Evolutionary conservation across 2,888 invertebrate species (phyloP), one percentile per base, ranked within the genome.

Genomic region (Polymixis lichenea): DNA sequence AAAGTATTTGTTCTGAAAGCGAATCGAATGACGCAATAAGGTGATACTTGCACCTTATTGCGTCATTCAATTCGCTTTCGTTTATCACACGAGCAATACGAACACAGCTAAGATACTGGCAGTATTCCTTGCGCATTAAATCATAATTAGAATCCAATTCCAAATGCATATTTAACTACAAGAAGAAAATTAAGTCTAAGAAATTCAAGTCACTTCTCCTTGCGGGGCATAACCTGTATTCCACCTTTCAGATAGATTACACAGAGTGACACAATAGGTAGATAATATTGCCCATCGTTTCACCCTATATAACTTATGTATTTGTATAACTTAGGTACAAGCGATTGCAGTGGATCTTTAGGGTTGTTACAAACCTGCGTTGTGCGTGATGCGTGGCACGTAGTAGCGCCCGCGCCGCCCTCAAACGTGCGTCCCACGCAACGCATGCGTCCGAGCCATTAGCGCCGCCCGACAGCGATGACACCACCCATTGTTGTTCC

Each of bases 401-500:
- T 62, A 92, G 84, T n/a, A 95, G 89, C 2, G 86, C 72, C 28
- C 92, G 88, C 55, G 95, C 95, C 61, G 91, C 87, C 28, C 94
- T 90, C 86, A 96, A 90, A 8, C 95, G 92, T 80, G 91, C 80
- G 80, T 93, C 95, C 95, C 95, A 95, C 72, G 92, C 88, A 4
- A 87, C 88, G 86, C 93, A 89, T 46, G 92, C 91, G 79, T 92
- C 90, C 72, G 87, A 80, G 43, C 90, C 81, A 79, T 83, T 86
- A 1, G 84, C 88, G 17, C 92, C 91, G 32, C 91, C 88, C 46
- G 91, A 85, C 84, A 94, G 85, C 3, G 93, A 92, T 25, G 92
- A 91, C 79, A 94, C 94, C 83, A 92, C 92, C 94, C 95, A 96
- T 79, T 96, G 95, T 86, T 95, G 95, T 90, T 96, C 96, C 72